These are phyloP conservation scores for Liposcelis brunnea DNA, from an alignment of 2,888 invertebrate species.

Conservation along the genomic window DNA sequence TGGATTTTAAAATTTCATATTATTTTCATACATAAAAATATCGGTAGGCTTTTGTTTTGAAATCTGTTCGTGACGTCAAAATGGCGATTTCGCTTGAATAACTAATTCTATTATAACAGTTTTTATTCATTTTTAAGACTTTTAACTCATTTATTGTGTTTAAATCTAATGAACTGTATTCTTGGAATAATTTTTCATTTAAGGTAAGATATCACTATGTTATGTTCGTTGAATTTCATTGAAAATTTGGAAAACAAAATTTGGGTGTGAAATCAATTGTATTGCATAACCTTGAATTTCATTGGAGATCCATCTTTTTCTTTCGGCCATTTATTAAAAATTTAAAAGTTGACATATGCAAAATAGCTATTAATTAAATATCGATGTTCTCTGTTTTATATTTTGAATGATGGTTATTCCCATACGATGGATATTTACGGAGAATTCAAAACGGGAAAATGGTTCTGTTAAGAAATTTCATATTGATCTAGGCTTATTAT, in stretches of 20 bases:
- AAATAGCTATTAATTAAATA: too few species aligned
- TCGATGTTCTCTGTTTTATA: too few species aligned
- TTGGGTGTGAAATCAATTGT: conserved; percentile 4
- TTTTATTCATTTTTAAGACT: conserved; percentile 6
- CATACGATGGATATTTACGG: too few species aligned
- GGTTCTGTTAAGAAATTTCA: too few species aligned
- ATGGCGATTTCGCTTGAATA: conserved; percentile 5
- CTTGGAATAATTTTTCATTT: conserved; percentile 1
- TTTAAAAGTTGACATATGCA: too few species aligned
- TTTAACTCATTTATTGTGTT: conserved; percentile 1
- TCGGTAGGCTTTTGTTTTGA: conserved; percentile 1
- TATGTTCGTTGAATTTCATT: conserved; percentile 2
- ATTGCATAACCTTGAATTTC: conserved; percentile 9
- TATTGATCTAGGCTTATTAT: too few species aligned
- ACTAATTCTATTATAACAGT: background rate
- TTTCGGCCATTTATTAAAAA: background rate
- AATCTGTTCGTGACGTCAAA: conserved; percentile 4
- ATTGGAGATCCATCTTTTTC: conserved; percentile 5
- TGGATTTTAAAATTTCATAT: too few species aligned
- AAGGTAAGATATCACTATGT: conserved; percentile 1
- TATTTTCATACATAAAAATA: too few species aligned
- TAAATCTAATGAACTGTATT: conserved; percentile 1
- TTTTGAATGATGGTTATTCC: too few species aligned
- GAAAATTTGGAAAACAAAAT: conserved; percentile 2
- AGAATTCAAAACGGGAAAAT: too few species aligned